phyloP scores from a whole-genome alignment of 2,888 invertebrate species.

The Cheiracanthium punctorium region DNA sequence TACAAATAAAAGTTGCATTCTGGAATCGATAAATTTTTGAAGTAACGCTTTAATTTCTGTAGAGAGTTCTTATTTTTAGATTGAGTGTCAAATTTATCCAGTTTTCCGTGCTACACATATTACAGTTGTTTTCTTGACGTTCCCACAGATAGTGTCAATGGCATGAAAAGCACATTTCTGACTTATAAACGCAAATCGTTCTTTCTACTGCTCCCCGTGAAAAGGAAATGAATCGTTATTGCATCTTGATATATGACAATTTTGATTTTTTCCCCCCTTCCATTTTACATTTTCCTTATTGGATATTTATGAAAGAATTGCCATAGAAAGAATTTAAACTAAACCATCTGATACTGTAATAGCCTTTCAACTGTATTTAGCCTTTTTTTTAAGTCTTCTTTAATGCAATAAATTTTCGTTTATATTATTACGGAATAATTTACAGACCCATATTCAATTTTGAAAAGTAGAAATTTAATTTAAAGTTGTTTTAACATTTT shows the following conservation, averaged over 20 bases:
- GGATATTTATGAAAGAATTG: conserved; percentile 12
- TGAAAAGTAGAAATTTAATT: no score
- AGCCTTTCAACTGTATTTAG: neutral
- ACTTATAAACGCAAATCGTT: neutral
- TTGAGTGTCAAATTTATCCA: neutral
- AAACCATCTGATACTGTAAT: neutral
- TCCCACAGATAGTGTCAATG: neutral
- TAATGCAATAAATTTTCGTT: neutral
- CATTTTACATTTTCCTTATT: neutral
- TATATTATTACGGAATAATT: neutral
- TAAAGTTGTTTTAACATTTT: no score
- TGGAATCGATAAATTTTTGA: no score
- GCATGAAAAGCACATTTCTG: neutral
- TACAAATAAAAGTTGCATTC: no score
- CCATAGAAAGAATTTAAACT: neutral
- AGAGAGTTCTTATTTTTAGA: neutral
- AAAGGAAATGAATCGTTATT: conserved; percentile 9
- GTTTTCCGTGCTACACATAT: neutral
- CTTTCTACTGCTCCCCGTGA: neutral
- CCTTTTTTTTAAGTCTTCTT: neutral
- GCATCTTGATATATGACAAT: conserved; percentile 1
- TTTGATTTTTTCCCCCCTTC: neutral
- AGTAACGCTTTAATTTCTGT: neutral
- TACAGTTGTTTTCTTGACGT: neutral
- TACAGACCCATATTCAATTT: no score